Percentiles rank a stretch among this genome's conserved stretches.
Conservation (phyloP, 2,113 vertebrate genomes). For the Platycercus adscitus region DNA sequence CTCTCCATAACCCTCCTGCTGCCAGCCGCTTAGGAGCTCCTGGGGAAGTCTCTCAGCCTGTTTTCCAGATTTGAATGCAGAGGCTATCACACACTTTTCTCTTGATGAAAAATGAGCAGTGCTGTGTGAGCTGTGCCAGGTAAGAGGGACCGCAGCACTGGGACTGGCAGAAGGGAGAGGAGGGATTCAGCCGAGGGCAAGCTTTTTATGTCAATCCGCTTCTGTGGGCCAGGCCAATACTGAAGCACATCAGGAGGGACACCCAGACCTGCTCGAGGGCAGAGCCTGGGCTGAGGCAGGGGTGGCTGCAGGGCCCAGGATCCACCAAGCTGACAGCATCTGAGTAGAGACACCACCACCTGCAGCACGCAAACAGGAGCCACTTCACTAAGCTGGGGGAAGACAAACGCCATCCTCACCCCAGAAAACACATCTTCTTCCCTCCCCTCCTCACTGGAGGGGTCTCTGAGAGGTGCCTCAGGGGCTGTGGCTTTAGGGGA, state of each 20-base stretch:
- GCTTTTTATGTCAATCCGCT: accelerated
- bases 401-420: neutral
- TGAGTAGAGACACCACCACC: neutral
- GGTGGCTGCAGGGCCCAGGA: neutral
- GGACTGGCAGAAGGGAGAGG: neutral
- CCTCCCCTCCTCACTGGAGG: neutral
- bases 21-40: neutral
- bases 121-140: neutral
- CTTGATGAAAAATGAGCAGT: neutral
- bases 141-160: neutral
- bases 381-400: neutral
- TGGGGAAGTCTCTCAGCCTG: neutral
- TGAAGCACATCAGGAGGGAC: neutral
- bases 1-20: neutral
- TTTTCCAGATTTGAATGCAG: neutral
- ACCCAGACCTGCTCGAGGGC: neutral
- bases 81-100: neutral
- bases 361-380: neutral
- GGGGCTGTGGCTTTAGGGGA: neutral
- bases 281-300: neutral
- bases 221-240: neutral
- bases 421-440: neutral
- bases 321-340: neutral
- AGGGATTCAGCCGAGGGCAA: accelerated
- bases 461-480: neutral